Evolutionary conservation across 2,797 vertebrate genomes (phyloP), one percentile per base, ranked within the genome.

Genomic region (Alfaro cultratus): DNA sequence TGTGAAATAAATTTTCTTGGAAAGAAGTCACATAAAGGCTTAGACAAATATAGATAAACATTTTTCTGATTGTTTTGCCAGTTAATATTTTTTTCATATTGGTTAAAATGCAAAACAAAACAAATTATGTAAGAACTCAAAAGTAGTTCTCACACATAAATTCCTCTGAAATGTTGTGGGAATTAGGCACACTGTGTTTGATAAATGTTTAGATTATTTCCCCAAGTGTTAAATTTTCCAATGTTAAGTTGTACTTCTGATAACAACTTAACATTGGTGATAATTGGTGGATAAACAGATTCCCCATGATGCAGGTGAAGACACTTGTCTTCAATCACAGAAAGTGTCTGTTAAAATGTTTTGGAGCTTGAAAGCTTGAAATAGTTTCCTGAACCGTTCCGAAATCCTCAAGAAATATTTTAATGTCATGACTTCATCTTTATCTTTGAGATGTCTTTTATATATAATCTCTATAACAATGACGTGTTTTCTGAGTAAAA

Each of bases 211-310:
- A 83, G 49, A 80, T 81, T 71, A 85, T 45, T 34, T 55, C 80
- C 2, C 41, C 43, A 49, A 71, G 43, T 86, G 78, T 82, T 92
- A 80, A 87, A 92, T 91, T 89, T 92, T 92, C 91, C 81, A 75
- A 81, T 89, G 85, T 83, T 76, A 87, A 75, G 45, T 80, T 80
- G 60, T 46, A 39, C 85, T 76, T 86, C 80, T 89, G 62, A 71
- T 49, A 64, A 36, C 73, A n/a, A n/a, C n/a, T n/a, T n/a, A n/a
- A 74, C 74, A 70, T 78, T 62, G n/a, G n/a, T n/a, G n/a, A n/a
- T n/a, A n/a, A n/a, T n/a, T 67, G 77, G 80, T 70, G n/a, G 41
- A 88, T 80, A 79, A 86, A 86, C 84, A 93, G 87, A 89, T 91
- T 87, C 49, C 91, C 60, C 51, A 77, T 83, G 82, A 84, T 75